Base-by-base conservation (phyloP, 2,888 invertebrate genomes). In the Sacculina carcini region DNA sequence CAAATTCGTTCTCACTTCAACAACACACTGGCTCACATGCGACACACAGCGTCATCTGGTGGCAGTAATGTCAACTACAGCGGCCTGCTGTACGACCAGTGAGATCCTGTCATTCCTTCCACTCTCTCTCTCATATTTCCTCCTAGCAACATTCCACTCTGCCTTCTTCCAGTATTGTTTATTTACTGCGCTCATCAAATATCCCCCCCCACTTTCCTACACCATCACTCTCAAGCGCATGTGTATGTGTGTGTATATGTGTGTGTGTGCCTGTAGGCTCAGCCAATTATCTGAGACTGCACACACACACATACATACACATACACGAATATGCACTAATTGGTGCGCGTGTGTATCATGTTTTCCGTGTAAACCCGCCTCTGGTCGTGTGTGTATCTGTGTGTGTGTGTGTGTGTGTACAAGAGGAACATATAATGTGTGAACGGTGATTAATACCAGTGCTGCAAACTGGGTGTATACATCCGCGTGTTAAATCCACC, bases 1-100 rank as follows among this genome's bases (percentile, higher is more conserved):
- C 90, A 92, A 68, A 89, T 98, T 58, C 82, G 83, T 56, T 86
- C 85, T 62, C 94, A 94, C 65, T 87, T 94, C 66, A 81, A 80
- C 60, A 87, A 87, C 63, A 87, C 86, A 0, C 66, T 86, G 61
- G 79, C 80, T 57, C 85, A 86, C 62, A 71, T 87, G 58, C 74
- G 75, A 29, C 51, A 51, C 29, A 54, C 53, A 31, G 42, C 47
- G 48, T 47, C 29, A 4, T 38, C 49, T 29, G 49, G 29, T 19
- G 28, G 21, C n/a, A n/a, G n/a, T n/a, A n/a, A n/a, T n/a, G n/a
- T 24, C 24, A 21, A 42, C n/a, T 23, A 42, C 42, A 26, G 24
- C 42, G 26, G 23, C 21, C 23, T n/a, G 26, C n/a, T 14, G 21
- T 24, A 23, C 23, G 23, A 9, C n/a, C 24, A n/a, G 21, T 24